Base-by-base conservation (phyloP, 1,140 invertebrate genomes). In the Eriosoma lanigerum region DNA sequence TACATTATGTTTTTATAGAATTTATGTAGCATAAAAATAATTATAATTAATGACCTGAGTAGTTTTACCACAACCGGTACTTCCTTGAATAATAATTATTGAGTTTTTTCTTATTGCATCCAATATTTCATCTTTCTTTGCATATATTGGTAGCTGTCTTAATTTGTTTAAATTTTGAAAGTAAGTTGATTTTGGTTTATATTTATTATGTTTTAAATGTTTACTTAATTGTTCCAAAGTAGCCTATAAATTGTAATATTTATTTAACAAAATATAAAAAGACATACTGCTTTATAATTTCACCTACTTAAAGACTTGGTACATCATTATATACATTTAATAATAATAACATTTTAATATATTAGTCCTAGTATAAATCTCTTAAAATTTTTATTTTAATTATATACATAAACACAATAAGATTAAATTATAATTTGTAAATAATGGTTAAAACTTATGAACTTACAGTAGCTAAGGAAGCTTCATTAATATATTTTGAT, bases 401-500 rank as follows among this genome's bases (percentile, higher is more conserved):
- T n/a, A n/a, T n/a, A n/a, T n/a, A n/a, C n/a, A n/a, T n/a, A n/a
- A n/a, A n/a, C n/a, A 38, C 32, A 38, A 4, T 38, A 38, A 38
- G 32, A 38, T 38, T 4, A 13, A 13, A 48, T 48, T 48, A 48
- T 38, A 38, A 38, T 4, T 38, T 38, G 32, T 38, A 38, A 38
- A 38, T 38, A 3, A 38, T 38, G 32, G 3, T 38, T 4, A 4
- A 38, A 38, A 38, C 8, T 38, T 8, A 80, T 62, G 58, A 29
- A 85, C 85, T 86, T 85, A 91, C 89, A 12, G 89, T 89, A 3
- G 96, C 94, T 58, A 98, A 86, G 13, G 94, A 94, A 72, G 92
- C 96, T 85, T 97, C 95, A 83, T 98, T 96, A 84, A 98, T 97
- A 85, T 98, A 98, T 84, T 93, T 96, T 0, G 90, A 92, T 32